Conservation (phyloP, 2,113 vertebrate genomes). For the Sclerurus mexicanus region DNA sequence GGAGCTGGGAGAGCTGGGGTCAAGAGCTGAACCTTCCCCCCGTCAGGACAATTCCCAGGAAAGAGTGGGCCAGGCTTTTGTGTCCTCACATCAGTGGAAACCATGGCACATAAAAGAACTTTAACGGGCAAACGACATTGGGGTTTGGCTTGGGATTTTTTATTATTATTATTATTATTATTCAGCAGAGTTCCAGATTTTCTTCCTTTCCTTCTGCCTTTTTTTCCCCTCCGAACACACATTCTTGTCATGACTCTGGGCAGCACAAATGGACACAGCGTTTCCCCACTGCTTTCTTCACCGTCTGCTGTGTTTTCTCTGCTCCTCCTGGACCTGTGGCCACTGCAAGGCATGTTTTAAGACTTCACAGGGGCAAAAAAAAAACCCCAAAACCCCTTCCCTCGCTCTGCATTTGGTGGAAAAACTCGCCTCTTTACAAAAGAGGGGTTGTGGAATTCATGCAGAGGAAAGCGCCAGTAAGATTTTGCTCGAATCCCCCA, state of each 20-base stretch:
- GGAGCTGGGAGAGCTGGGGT: not conserved
- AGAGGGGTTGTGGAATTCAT: conserved; percentile 56
- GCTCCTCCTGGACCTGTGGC: not conserved
- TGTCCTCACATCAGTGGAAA: conserved; percentile 42
- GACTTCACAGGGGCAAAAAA: not conserved
- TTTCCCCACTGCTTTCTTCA: not conserved
- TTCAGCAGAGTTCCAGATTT: conserved; percentile 10
- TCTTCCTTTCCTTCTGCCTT: not conserved
- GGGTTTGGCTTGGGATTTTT: not conserved
- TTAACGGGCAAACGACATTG: conserved; percentile 31
- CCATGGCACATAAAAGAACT: conserved; percentile 18
- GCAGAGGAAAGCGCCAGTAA: conserved; percentile 66
- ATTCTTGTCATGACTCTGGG: conserved; percentile 9
- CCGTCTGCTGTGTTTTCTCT: not conserved
- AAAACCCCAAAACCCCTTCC: not conserved
- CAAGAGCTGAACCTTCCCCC: conserved; percentile 10
- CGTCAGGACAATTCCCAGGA: conserved; percentile 26
- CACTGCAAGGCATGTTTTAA: not conserved
- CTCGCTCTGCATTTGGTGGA: not conserved
- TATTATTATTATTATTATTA: not conserved
- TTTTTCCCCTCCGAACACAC: conserved; percentile 24
- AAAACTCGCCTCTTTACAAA: conserved; percentile 6
- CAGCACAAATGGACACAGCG: not conserved
- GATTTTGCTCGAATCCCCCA: conserved; percentile 43
- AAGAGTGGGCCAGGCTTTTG: conserved; percentile 34